Base-by-base conservation (phyloP, 2,797 vertebrate genomes). In the Nasua narica region DNA sequence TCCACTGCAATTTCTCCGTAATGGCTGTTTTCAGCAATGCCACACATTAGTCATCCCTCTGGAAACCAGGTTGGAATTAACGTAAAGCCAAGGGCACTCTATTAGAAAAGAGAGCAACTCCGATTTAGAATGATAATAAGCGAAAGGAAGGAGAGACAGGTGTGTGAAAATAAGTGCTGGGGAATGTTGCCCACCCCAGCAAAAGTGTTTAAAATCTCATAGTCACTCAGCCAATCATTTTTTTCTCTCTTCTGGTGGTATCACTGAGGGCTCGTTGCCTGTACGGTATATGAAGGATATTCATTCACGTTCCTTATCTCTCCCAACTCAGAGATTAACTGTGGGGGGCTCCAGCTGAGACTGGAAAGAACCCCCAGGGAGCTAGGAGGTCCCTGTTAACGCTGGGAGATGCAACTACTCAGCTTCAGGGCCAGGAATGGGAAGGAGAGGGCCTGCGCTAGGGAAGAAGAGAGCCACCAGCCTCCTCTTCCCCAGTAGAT, bases 301-400 rank as follows among this genome's bases (percentile, higher is more conserved):
- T 72, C 91, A 92, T 50, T 76, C 54, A 86, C 74, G 48, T 83
- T 92, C 86, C 50, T 96, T 72, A 29, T 94, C 95, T 58, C 85
- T 52, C 67, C 40, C 50, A 40, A 85, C 32, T 50, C 23, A 21
- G 48, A n/a, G 5, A 40, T 54, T 29, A 74, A 77, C 52, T n/a
- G 54, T 13, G n/a, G 82, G 14, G 21, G 12, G 15, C 67, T 76
- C 10, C 9, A 18, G 37, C 18, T n/a, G 67, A 81, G 65, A 29
- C 4, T 15, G 46, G 50, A 65, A 54, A 90, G 60, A 46, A 46
- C 35, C 29, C 56, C 19, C 2, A 0, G 2, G 56, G 50, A 90
- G 74, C 74, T 54, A 11, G 52, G 65, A 76, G 65, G 92, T 8
- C 13, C n/a, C 92, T 86, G 27, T 62, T 40, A 74, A 50, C 67